Evolutionary conservation across 2,113 vertebrate genomes (phyloP).

Genomic region (Toxotes chatareus): DNA sequence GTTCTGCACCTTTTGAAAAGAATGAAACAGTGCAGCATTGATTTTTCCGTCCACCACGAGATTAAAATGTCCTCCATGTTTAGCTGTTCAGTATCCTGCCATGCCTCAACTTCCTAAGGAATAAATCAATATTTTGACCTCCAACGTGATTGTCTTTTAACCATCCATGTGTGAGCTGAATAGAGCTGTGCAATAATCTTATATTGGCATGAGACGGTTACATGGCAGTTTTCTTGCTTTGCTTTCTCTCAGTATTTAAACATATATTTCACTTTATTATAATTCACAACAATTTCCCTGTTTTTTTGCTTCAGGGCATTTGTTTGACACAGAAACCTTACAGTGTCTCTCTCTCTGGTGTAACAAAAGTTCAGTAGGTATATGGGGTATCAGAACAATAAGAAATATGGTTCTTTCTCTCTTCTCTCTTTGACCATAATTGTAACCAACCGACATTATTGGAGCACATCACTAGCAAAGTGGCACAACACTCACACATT

Average conservation of each 20-base stretch:
- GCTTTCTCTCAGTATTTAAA: conserved; percentile 2
- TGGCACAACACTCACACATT: conserved; percentile 47
- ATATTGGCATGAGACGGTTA: background rate
- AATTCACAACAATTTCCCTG: background rate
- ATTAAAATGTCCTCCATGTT: conserved; percentile 76
- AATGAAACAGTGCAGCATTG: conserved; percentile 63
- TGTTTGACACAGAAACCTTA: conserved; percentile 7
- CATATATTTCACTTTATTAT: background rate
- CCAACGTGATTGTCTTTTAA: conserved; percentile 48
- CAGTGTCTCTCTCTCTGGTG: conserved; percentile 21
- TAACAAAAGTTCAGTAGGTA: conserved; percentile 48
- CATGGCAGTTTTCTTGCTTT: background rate
- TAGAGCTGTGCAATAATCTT: conserved; percentile 3
- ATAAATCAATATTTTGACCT: conserved; percentile 69
- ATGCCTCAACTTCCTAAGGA: conserved; percentile 48
- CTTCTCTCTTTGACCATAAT: conserved; percentile 38
- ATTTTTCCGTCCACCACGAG: conserved; percentile 62
- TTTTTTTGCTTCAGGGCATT: background rate
- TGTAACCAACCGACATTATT: conserved; percentile 37
- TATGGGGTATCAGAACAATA: conserved; percentile 43
- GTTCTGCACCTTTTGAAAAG: conserved; percentile 93
- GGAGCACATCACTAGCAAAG: conserved; percentile 56
- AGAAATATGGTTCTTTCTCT: conserved; percentile 12
- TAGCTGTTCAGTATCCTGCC: conserved; percentile 37
- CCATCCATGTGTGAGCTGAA: conserved; percentile 19